These are phyloP conservation scores for Melangyna quadrimaculata DNA, from an alignment of 2,888 invertebrate genomes.

Conservation along the genomic window DNA sequence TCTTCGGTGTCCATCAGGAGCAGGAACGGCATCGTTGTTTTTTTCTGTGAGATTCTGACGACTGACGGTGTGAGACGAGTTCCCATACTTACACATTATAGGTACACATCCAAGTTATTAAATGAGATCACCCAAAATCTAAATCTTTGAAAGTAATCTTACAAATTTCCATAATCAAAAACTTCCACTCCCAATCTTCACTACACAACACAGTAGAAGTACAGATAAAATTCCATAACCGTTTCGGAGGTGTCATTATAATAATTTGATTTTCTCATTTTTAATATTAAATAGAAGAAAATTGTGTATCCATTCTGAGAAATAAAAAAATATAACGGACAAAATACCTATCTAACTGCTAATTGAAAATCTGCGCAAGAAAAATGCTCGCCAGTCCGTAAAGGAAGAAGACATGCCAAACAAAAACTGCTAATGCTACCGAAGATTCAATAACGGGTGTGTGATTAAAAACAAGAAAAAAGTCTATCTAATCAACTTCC, in stretches of 20 bases:
- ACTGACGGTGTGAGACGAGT: background rate
- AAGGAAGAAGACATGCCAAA: slow-evolving; percentile 59
- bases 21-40: slow-evolving; percentile 25
- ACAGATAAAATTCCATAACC: background rate
- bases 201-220: too few species aligned
- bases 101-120: slow-evolving; percentile 23
- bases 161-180: background rate
- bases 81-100: background rate
- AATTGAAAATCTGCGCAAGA: slow-evolving; percentile 69
- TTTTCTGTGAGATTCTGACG: background rate
- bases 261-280: slow-evolving; percentile 57
- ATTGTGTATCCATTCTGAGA: slow-evolving; percentile 26
- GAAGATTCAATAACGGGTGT: slow-evolving; percentile 78
- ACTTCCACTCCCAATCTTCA: background rate
- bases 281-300: slow-evolving; percentile 19
- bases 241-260: slow-evolving; percentile 39
- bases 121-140: slow-evolving; percentile 34
- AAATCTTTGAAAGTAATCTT: background rate
- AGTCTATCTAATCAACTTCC: slow-evolving; percentile 81
- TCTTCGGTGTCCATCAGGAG: slow-evolving; percentile 25
- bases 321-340: slow-evolving; percentile 9
- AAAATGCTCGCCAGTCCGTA: slow-evolving; percentile 57
- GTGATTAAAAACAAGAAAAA: slow-evolving; percentile 81
- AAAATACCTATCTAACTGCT: slow-evolving; percentile 13
- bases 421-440: slow-evolving; percentile 63